Percentiles rank a stretch among this genome's conserved stretches.
phyloP scores from a whole-genome alignment of 2,113 vertebrate species.

The Zeus faber region DNA sequence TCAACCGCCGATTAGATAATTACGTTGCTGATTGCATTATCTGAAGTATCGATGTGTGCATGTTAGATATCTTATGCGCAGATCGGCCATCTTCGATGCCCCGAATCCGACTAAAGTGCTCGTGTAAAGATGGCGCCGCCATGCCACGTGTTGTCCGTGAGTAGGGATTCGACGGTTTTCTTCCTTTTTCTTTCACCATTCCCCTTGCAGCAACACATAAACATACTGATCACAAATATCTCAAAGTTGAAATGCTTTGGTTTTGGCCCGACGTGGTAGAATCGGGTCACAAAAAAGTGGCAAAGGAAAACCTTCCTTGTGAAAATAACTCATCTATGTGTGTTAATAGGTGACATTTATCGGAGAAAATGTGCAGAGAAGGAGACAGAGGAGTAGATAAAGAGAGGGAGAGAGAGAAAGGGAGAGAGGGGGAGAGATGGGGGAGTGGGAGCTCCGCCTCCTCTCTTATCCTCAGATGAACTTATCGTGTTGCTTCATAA shows the following conservation, averaged over 20 bases:
- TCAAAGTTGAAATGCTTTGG: neutral
- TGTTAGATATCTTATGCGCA: neutral
- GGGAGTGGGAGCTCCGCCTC: conserved; percentile 59
- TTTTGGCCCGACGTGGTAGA: neutral
- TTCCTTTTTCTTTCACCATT: conserved; percentile 38
- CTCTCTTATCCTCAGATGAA: conserved; percentile 79
- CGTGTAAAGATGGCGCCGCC: conserved; percentile 66
- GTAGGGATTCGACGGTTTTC: conserved; percentile 24
- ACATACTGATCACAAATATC: too few species aligned
- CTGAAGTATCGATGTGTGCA: conserved; percentile 2
- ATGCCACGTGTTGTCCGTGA: conserved; percentile 59
- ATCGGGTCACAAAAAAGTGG: neutral
- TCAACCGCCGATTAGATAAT: neutral
- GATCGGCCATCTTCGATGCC: conserved; percentile 9
- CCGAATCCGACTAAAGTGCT: conserved; percentile 36
- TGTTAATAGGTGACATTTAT: neutral
- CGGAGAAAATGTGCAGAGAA: conserved; percentile 12
- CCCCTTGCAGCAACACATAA: conserved; percentile 31
- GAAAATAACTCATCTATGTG: neutral
- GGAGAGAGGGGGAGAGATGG: conserved; percentile 51
- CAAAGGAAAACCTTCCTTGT: too few species aligned
- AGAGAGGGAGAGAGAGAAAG: conserved; percentile 60
- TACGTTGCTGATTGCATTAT: neutral
- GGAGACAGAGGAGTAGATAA: conserved; percentile 50
- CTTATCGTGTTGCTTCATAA: conserved; percentile 78